Percentiles rank a stretch among this genome's conserved stretches.
Evolutionary conservation across 2,113 vertebrate species (phyloP).

Genomic region (Spea multiplicata): DNA sequence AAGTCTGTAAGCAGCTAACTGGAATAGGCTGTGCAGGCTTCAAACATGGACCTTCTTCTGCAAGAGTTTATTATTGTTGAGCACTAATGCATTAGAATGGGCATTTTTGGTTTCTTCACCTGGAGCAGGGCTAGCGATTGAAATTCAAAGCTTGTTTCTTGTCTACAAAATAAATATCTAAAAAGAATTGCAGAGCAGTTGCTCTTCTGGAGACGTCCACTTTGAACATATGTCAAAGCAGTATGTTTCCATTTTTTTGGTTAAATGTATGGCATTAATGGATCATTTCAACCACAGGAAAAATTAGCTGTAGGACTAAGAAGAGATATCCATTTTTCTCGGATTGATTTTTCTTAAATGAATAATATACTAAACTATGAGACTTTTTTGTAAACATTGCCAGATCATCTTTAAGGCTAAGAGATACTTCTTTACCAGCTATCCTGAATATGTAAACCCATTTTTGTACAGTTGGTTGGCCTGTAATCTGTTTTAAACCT

Average conservation of each 20-base stretch:
- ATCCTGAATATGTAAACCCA: too few species aligned
- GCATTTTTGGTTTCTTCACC: conserved; percentile 47
- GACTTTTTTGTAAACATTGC: too few species aligned
- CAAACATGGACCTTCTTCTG: conserved; percentile 38
- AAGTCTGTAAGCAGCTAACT: conserved; percentile 44
- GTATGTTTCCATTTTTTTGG: neutral
- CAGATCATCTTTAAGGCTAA: too few species aligned
- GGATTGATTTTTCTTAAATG: too few species aligned
- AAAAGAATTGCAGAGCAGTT: conserved; percentile 46
- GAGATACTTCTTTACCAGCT: too few species aligned
- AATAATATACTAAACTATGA: neutral
- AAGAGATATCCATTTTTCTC: too few species aligned
- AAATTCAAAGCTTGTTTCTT: conserved; percentile 51
- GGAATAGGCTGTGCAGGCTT: conserved; percentile 27
- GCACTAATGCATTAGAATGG: conserved; percentile 51
- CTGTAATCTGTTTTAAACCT: too few species aligned
- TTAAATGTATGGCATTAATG: conserved; percentile 7
- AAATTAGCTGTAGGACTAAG: neutral
- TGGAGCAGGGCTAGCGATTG: conserved; percentile 49
- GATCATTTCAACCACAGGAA: neutral
- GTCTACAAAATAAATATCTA: conserved; percentile 52
- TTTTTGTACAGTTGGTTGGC: too few species aligned
- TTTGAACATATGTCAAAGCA: conserved; percentile 7
- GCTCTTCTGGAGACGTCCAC: neutral
- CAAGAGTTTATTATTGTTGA: conserved; percentile 51